Evolutionary conservation across 2,888 invertebrate species (phyloP).

Genomic region (Stenichneumon culpator): DNA sequence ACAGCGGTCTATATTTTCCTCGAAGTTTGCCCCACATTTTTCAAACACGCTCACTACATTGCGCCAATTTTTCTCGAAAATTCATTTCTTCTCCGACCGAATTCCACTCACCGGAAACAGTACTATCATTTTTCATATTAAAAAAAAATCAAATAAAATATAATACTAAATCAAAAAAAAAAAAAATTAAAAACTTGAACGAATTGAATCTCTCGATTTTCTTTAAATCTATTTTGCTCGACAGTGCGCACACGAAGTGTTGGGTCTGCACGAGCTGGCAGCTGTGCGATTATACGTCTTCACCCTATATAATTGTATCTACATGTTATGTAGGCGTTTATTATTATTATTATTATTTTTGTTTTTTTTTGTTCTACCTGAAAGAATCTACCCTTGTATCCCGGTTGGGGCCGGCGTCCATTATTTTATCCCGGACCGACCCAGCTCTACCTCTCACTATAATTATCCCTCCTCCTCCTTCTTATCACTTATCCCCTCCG

Average conservation of each 20-base stretch:
- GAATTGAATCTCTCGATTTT: neutral
- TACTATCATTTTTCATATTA: too few species aligned
- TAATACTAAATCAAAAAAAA: neutral
- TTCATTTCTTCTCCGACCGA: too few species aligned
- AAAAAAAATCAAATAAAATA: too few species aligned
- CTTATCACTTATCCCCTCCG: slow-evolving; percentile 35
- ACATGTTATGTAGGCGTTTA: slow-evolving; percentile 71
- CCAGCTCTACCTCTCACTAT: slow-evolving; percentile 54
- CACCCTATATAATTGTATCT: slow-evolving; percentile 57
- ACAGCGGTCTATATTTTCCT: slow-evolving; percentile 17
- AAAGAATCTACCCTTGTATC: slow-evolving; percentile 83
- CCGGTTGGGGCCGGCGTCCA: slow-evolving; percentile 77
- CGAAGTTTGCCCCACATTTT: neutral
- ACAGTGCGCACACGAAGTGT: neutral
- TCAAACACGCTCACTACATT: neutral
- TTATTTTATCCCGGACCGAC: slow-evolving; percentile 45
- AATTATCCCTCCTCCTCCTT: slow-evolving; percentile 26
- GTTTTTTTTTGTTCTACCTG: slow-evolving; percentile 72
- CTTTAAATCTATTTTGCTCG: neutral
- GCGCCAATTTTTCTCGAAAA: neutral
- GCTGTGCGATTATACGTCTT: slow-evolving; percentile 55
- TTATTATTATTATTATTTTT: slow-evolving; percentile 72
- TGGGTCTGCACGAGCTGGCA: slow-evolving; percentile 35
- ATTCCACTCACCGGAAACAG: too few species aligned
- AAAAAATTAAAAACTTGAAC: neutral